phyloP scores from a whole-genome alignment of 2,888 invertebrate genomes.

The Trachelus troglodyta region DNA sequence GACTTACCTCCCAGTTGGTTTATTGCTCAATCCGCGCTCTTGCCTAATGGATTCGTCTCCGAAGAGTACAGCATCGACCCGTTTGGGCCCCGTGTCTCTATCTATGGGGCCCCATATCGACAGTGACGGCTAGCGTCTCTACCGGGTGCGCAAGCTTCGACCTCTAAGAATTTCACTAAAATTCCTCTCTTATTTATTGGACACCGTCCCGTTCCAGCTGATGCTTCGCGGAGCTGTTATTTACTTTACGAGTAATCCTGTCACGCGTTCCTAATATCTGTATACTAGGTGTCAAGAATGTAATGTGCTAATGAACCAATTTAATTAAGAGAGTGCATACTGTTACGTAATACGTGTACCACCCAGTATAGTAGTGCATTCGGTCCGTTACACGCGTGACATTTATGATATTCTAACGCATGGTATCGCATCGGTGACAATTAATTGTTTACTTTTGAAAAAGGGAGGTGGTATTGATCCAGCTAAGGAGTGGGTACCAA shows the following conservation, averaged over 20 bases:
- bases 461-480: neutral
- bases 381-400: neutral
- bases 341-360: neutral
- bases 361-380: neutral
- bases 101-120: constrained; percentile 14
- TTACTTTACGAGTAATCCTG: neutral
- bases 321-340: neutral
- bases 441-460: neutral
- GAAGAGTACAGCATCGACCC: constrained; percentile 31
- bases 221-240: neutral
- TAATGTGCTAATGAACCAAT: neutral
- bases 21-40: constrained; percentile 64
- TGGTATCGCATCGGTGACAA: neutral
- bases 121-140: constrained; percentile 1
- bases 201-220: constrained; percentile 10
- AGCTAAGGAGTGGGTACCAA: neutral
- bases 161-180: neutral
- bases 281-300: neutral
- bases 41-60: constrained; percentile 64
- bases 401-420: neutral
- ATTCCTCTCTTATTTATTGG: neutral
- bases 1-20: constrained; percentile 65
- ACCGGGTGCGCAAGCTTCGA: constrained; percentile 7
- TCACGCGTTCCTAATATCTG: neutral
- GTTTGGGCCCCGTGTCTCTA: constrained; percentile 23